Conservation (phyloP, 2,888 invertebrate genomes). For the Eilema sororculum region DNA sequence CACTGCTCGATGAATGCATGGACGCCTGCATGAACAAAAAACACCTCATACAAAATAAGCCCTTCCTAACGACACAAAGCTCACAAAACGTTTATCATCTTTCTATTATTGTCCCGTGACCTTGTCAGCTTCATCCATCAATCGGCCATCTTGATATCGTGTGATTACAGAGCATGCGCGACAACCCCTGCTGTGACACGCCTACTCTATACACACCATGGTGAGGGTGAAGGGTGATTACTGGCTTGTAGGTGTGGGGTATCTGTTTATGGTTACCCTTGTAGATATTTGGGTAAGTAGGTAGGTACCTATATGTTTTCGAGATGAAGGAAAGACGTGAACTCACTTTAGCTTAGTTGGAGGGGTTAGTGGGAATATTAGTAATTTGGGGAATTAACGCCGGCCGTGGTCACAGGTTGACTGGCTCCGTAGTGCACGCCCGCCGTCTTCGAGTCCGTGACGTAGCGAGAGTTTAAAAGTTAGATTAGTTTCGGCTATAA, state of each 20-base stretch:
- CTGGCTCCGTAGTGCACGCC: too few species aligned
- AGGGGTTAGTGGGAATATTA: too few species aligned
- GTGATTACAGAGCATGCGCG: slow-evolving; percentile 81
- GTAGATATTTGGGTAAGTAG: not conserved
- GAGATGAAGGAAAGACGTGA: too few species aligned
- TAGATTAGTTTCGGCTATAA: too few species aligned
- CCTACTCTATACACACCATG: slow-evolving; percentile 57
- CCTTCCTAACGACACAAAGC: not conserved
- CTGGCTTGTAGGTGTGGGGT: slow-evolving; percentile 25
- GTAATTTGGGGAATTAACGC: too few species aligned
- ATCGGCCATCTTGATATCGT: slow-evolving; percentile 74
- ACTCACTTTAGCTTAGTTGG: too few species aligned
- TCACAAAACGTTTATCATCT: slow-evolving; percentile 7
- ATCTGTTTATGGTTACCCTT: slow-evolving; percentile 10
- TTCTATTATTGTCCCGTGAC: slow-evolving; percentile 30
- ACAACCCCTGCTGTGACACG: slow-evolving; percentile 74
- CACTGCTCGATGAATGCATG: not conserved
- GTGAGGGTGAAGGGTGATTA: slow-evolving; percentile 50
- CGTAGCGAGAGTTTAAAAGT: too few species aligned
- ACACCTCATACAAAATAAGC: not conserved
- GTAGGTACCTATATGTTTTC: not conserved
- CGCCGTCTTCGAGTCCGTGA: too few species aligned
- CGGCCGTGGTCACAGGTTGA: too few species aligned
- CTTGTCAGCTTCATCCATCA: slow-evolving; percentile 54
- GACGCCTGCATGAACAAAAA: not conserved